Percentiles rank a stretch among this genome's conserved stretches.
Evolutionary conservation across 2,797 vertebrate genomes (phyloP).

Genomic region (Tinamus major): DNA sequence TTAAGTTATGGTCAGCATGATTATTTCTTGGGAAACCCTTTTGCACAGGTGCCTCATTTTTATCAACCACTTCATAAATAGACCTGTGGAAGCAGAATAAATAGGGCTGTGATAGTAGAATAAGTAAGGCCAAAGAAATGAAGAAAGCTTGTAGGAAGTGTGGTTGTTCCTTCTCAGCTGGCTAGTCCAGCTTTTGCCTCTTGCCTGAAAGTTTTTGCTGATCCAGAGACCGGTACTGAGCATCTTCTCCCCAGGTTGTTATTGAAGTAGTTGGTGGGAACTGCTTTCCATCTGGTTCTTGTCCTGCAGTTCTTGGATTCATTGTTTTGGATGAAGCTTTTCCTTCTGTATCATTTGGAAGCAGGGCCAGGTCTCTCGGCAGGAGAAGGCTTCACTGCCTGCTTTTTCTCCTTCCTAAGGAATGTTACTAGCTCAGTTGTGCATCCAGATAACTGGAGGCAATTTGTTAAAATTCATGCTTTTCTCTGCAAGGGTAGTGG

Average conservation of each 20-base stretch:
- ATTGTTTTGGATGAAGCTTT: not conserved
- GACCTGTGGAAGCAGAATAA: not conserved
- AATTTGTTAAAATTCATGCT: not conserved
- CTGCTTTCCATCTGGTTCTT: conserved; percentile 11
- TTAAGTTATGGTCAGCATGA: not conserved
- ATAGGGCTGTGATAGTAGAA: not conserved
- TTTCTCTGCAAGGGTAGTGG: not conserved
- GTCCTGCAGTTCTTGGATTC: not conserved
- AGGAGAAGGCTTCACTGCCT: not conserved
- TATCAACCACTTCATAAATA: not conserved
- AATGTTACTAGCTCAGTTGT: not conserved
- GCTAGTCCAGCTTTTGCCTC: not conserved
- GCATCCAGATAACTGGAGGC: not conserved
- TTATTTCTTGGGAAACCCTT: not conserved
- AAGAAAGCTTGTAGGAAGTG: not conserved
- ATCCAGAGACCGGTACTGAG: not conserved
- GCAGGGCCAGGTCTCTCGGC: not conserved
- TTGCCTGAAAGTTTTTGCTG: not conserved
- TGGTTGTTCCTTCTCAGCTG: not conserved
- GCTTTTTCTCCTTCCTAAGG: not conserved
- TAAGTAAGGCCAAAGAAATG: not conserved
- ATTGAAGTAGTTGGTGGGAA: not conserved
- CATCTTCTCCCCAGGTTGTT: not conserved
- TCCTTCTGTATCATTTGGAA: not conserved
- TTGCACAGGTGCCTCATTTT: not conserved